Conservation (phyloP, 2,888 invertebrate species). For the Drosophila merina region DNA sequence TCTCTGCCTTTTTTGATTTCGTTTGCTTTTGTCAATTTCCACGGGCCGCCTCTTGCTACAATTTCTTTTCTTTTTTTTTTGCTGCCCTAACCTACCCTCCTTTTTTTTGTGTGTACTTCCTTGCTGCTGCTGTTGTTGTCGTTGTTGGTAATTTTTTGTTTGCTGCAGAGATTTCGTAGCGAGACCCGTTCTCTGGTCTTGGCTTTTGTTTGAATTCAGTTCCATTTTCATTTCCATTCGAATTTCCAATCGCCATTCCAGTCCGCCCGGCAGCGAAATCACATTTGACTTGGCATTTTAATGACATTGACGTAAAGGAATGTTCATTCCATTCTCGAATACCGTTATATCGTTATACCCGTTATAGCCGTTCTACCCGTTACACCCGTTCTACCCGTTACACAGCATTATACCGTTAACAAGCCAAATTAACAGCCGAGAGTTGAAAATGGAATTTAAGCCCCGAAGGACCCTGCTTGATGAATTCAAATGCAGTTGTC, state of each 20-base stretch:
- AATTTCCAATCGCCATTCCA: conserved; percentile 19
- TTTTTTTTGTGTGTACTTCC: conserved; percentile 6
- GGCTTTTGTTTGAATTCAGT: conserved; percentile 54
- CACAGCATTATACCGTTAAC: conserved; percentile 29
- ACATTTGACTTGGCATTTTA: conserved; percentile 72
- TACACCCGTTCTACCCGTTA: conserved; percentile 11
- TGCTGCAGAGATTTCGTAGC: conserved; percentile 63
- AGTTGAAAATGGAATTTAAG: conserved; percentile 10
- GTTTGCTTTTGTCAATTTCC: conserved; percentile 75
- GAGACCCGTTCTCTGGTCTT: conserved; percentile 15
- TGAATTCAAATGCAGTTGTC: not conserved
- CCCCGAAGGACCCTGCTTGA: not conserved
- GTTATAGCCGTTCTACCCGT: conserved; percentile 3
- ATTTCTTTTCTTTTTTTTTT: not conserved
- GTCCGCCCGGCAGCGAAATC: conserved; percentile 46
- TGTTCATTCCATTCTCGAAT: conserved; percentile 18
- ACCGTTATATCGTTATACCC: conserved; percentile 6
- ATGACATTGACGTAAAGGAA: conserved; percentile 65
- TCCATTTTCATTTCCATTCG: not conserved
- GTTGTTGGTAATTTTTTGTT: conserved; percentile 49
- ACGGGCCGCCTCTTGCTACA: conserved; percentile 40
- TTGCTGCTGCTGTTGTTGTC: conserved; percentile 1
- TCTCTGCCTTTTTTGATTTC: conserved; percentile 64
- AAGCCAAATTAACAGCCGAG: conserved; percentile 46
- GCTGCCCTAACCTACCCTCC: not conserved